These are phyloP conservation scores for Psophia crepitans DNA, from an alignment of 2,113 vertebrate genomes.

Conservation along the genomic window DNA sequence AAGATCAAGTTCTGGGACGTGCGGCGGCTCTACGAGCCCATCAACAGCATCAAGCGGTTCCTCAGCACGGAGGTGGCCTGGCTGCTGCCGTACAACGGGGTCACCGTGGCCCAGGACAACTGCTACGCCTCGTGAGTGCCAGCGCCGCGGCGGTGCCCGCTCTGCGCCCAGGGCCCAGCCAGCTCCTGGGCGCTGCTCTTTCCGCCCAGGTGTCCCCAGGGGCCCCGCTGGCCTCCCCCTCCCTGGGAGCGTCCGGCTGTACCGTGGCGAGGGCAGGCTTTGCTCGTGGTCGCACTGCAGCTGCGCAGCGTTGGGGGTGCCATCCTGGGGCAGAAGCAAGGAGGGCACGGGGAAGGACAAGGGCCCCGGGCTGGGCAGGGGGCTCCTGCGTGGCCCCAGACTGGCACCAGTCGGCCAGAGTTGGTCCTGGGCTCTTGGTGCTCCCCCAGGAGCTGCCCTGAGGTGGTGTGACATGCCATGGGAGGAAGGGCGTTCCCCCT, in stretches of 20 bases:
- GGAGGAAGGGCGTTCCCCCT: neutral
- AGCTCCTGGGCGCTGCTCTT: too few species aligned
- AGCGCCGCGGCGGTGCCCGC: accelerated
- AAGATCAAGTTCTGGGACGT: slow-evolving; percentile 93
- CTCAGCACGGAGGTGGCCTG: slow-evolving; percentile 88
- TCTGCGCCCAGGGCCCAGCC: neutral
- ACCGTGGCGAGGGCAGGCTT: accelerated
- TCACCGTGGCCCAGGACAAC: slow-evolving; percentile 85
- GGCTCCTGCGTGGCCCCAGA: neutral
- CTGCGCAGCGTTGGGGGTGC: accelerated
- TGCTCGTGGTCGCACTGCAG: accelerated
- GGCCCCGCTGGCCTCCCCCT: neutral
- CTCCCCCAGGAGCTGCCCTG: neutral
- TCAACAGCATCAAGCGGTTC: slow-evolving; percentile 84
- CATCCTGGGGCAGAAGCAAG: too few species aligned
- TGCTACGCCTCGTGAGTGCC: slow-evolving; percentile 83
- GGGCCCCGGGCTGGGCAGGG: neutral
- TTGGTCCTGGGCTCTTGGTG: neutral
- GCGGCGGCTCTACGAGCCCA: slow-evolving; percentile 78
- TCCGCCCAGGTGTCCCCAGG: neutral
- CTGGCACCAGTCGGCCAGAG: neutral
- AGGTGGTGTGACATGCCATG: neutral
- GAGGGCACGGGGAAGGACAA: neutral
- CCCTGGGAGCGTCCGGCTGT: neutral
- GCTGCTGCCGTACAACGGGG: slow-evolving; percentile 84